Evolutionary conservation across 2,888 invertebrate species (phyloP).

Genomic region (Lycaena phlaeas): DNA sequence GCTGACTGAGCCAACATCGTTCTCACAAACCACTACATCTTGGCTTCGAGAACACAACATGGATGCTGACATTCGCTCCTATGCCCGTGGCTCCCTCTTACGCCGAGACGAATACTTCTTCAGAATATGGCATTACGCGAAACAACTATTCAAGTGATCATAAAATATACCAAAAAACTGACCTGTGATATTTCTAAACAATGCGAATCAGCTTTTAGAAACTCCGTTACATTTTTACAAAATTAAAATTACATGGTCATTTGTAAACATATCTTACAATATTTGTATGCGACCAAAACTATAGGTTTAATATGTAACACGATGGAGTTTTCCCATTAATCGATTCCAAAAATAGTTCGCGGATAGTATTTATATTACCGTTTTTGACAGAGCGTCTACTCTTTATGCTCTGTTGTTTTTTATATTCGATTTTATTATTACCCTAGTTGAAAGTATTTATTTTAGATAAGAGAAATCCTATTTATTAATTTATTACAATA

Average conservation of each 20-base stretch:
- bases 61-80: conserved; percentile 93
- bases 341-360: conserved; percentile 11
- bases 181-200: conserved; percentile 64
- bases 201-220: conserved; percentile 14
- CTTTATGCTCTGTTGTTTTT: conserved; percentile 7
- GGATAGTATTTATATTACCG: conserved; percentile 13
- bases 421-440: conserved; percentile 28
- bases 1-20: conserved; percentile 84
- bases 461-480: conserved; percentile 36
- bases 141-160: conserved; percentile 83
- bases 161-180: conserved; percentile 14
- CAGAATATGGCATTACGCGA: conserved; percentile 91
- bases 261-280: background rate
- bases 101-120: conserved; percentile 96
- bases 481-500: conserved; percentile 36
- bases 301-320: no score
- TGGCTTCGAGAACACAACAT: conserved; percentile 95
- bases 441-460: conserved; percentile 37
- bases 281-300: background rate
- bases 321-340: conserved; percentile 2
- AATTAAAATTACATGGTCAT: no score
- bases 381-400: conserved; percentile 24
- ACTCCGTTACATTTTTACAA: no score
- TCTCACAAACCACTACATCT: conserved; percentile 92
- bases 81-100: conserved; percentile 88